These are phyloP conservation scores for Megaustenia siamemsis DNA, from an alignment of 2,888 invertebrate genomes.

Conservation along the genomic window DNA sequence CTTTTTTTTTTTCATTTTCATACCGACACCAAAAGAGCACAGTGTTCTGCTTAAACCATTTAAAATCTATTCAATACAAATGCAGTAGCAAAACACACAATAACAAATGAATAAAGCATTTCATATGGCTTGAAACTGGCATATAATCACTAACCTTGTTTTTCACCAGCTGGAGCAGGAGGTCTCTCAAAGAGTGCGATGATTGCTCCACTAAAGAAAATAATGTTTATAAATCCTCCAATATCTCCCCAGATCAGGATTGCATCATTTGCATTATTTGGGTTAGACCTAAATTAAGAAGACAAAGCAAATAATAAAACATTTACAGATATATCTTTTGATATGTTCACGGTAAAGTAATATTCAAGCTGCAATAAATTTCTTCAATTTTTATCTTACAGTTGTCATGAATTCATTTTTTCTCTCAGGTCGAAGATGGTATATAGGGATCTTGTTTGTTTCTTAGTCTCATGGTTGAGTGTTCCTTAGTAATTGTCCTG, in stretches of 20 bases:
- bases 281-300: slow-evolving; percentile 72
- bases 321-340: no score
- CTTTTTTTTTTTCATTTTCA: no score
- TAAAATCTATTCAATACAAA: neutral
- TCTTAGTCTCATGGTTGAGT: no score
- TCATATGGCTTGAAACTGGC: neutral
- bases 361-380: no score
- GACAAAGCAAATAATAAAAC: neutral
- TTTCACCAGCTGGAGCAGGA: slow-evolving; percentile 78
- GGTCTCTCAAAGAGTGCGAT: slow-evolving; percentile 80
- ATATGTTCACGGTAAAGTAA: no score
- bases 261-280: slow-evolving; percentile 78
- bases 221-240: slow-evolving; percentile 77
- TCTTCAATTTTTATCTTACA: no score
- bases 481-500: no score
- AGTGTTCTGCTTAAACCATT: neutral
- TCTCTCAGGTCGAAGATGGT: no score
- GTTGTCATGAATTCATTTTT: no score
- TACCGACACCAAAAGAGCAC: no score
- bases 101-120: neutral
- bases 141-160: slow-evolving; percentile 74
- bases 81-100: neutral
- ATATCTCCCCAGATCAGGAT: slow-evolving; percentile 80
- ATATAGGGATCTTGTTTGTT: no score
- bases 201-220: slow-evolving; percentile 78